Evolutionary conservation across 2,888 invertebrate species (phyloP).

Genomic region (Idaea aversata): DNA sequence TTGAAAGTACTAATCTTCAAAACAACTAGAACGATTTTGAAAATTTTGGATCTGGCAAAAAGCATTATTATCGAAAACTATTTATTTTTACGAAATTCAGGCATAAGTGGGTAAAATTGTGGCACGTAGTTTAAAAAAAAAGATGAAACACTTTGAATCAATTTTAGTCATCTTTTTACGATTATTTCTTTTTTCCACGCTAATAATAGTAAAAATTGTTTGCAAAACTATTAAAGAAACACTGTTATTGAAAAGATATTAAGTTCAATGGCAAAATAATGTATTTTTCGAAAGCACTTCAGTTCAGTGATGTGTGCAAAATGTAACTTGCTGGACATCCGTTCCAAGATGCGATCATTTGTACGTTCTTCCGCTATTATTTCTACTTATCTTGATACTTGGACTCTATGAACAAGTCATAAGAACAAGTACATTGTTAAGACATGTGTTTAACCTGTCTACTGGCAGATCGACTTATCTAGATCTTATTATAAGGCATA

Average conservation of each 20-base stretch:
- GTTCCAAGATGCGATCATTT: conserved; percentile 42
- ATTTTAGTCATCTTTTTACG: not conserved
- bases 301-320: conserved; percentile 56
- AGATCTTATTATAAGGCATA: too few species aligned
- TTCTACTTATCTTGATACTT: conserved; percentile 47
- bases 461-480: too few species aligned
- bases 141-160: too few species aligned
- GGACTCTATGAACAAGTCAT: not conserved
- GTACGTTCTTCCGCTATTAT: conserved; percentile 18
- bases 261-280: not conserved
- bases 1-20: too few species aligned
- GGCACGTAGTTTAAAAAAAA: not conserved
- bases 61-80: too few species aligned
- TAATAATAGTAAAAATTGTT: too few species aligned
- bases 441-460: too few species aligned
- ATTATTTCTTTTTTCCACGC: too few species aligned
- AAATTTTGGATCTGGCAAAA: too few species aligned
- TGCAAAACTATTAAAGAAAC: not conserved
- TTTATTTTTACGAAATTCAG: not conserved
- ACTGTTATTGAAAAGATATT: too few species aligned
- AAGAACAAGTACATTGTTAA: not conserved
- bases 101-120: not conserved
- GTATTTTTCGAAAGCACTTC: conserved; percentile 30
- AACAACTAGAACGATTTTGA: too few species aligned
- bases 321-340: conserved; percentile 57